A percentile compares a stretch with the other conserved stretches of the same genome.
These are phyloP conservation scores for Aix galericulata DNA, from an alignment of 2,113 vertebrate genomes.

Conservation along the genomic window DNA sequence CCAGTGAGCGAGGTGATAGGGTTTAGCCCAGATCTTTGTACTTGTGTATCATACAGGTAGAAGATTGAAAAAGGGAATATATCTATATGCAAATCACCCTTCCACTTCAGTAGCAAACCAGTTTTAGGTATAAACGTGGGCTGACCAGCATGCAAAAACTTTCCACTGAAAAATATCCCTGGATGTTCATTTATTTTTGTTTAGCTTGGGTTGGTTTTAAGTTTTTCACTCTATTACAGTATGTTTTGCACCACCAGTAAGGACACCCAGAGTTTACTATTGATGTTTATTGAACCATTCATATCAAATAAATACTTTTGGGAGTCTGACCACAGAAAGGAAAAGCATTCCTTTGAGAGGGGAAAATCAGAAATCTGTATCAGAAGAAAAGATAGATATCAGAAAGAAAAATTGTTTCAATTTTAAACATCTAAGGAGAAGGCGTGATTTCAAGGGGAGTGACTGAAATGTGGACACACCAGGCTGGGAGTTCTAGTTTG, in stretches of 20 bases:
- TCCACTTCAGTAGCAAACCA: not conserved
- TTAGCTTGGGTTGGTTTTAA: not conserved
- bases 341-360: constrained; percentile 21
- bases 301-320: constrained; percentile 17
- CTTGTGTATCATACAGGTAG: not conserved
- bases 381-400: not conserved
- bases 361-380: not conserved
- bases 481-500: not conserved
- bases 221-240: not conserved
- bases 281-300: constrained; percentile 55
- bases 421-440: not conserved
- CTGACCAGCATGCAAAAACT: not conserved
- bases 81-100: not conserved
- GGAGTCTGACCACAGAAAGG: not conserved
- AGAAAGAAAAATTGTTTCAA: not conserved
- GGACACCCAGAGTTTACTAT: not conserved
- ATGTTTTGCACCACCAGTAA: constrained; percentile 24
- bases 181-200: not conserved
- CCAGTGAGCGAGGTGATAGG: not conserved
- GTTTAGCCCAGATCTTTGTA: not conserved
- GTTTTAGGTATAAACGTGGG: not conserved
- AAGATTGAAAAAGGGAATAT: not conserved
- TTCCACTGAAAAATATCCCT: not conserved
- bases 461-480: not conserved
- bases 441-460: not conserved